Percentiles rank a stretch among this genome's conserved stretches.
Evolutionary conservation across 1,140 invertebrate species (phyloP).

Genomic region (Babylonia areolata): DNA sequence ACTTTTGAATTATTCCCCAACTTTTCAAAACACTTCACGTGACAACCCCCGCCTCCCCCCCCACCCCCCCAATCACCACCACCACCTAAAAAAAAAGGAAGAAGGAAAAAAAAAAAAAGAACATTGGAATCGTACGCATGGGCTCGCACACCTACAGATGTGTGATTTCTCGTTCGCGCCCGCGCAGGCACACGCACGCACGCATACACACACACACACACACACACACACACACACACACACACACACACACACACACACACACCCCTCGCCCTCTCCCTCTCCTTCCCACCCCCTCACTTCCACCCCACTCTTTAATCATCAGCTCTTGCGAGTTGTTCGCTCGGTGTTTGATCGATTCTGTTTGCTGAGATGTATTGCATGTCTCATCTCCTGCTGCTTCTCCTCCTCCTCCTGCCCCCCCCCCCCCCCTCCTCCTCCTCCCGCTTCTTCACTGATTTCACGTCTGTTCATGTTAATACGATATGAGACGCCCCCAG

Average conservation of each 20-base stretch:
- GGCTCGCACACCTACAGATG: background rate
- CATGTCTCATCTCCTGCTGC: background rate
- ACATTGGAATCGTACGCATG: background rate
- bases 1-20: background rate
- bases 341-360: background rate
- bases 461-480: background rate
- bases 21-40: background rate
- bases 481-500: background rate
- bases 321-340: background rate
- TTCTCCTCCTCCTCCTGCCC: too few relatives aligned
- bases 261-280: too few relatives aligned
- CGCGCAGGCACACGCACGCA: too few relatives aligned
- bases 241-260: too few relatives aligned
- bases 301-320: background rate
- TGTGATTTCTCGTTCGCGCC: background rate
- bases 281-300: too few relatives aligned
- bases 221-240: too few relatives aligned
- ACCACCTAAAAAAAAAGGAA: too few relatives aligned
- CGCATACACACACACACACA: too few relatives aligned
- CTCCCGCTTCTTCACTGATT: too few relatives aligned
- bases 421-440: slow-evolving; percentile 15
- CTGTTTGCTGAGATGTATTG: background rate
- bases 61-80: too few relatives aligned
- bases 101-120: background rate
- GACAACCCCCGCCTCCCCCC: too few relatives aligned